These are phyloP conservation scores for Balaeniceps rex DNA, from an alignment of 2,113 vertebrate genomes.

Conservation along the genomic window DNA sequence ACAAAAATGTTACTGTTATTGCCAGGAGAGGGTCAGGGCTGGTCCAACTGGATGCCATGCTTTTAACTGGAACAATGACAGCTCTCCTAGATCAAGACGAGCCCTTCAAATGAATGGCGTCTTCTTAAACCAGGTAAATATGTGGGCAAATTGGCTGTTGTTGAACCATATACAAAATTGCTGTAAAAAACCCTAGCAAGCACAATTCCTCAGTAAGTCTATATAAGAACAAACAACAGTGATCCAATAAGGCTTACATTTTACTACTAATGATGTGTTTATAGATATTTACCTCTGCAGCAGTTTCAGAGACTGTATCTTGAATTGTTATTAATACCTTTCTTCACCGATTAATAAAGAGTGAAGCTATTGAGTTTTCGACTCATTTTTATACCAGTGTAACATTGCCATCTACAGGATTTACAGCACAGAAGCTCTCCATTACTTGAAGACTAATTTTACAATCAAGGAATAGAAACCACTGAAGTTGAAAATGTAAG, in stretches of 20 bases:
- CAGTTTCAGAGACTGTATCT: conserved; percentile 31
- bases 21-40: background rate
- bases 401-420: conserved; percentile 80
- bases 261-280: conserved; percentile 54
- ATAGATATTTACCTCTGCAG: conserved; percentile 51
- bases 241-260: conserved; percentile 7
- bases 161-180: background rate
- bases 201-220: background rate
- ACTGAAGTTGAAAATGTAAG: conserved; percentile 40
- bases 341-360: conserved; percentile 50
- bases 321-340: conserved; percentile 37
- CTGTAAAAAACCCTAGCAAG: background rate
- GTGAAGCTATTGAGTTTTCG: background rate
- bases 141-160: background rate
- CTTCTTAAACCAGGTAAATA: background rate
- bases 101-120: background rate
- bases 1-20: background rate
- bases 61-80: background rate
- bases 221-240: background rate
- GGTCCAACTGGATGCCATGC: background rate
- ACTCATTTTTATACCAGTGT: conserved; percentile 28
- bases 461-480: conserved; percentile 1
- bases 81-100: background rate
- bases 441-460: background rate
- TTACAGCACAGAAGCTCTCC: background rate